Evolutionary conservation across 2,113 vertebrate species (phyloP), one percentile per base, ranked within the genome.

Genomic region (Callopanchax toddi): DNA sequence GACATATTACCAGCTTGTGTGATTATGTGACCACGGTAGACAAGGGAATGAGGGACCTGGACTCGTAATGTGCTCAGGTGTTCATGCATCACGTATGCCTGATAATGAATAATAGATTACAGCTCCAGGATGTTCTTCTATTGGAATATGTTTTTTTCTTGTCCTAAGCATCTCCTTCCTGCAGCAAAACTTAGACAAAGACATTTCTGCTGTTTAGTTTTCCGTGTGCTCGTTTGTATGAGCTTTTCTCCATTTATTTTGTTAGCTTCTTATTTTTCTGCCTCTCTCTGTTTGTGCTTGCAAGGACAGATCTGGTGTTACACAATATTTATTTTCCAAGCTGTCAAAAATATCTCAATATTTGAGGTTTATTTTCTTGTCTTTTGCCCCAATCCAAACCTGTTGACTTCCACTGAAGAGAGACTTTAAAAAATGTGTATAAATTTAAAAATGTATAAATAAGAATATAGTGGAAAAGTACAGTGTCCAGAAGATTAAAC

Each of bases 51-150:
- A 10, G 20, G 45, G 25, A 23, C 43, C 60, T 6, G 5, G 55
- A 18, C 37, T 62, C 11, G 26, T 78, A 54, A 71, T 65, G 58
- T 53, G 53, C 44, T 60, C 64, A 49, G 58, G 50, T 65, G 73
- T 68, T 13, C 25, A 60, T 74, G 39, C 50, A 56, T 79, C 68
- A 63, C 16, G 4, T 26, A 34, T 40, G 56, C 20, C 37, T 21
- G 56, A 39, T 57, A 39, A 60, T 75, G 64, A 82, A 81, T 78
- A 60, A 85, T 60, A 67, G 43, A 77, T 72, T 54, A 44, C 54
- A 25, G 32, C 53, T 70, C 3, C 53, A 46, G 67, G 66, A 53
- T 36, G 43, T 65, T 67, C 13, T 26, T 58, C 26, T 44, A 4
- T 48, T 11, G 13, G 16, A 52, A 22, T 18, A 13, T 44, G 9